These are phyloP conservation scores for Lithosia quadra DNA, from an alignment of 2,888 invertebrate species.

Conservation along the genomic window DNA sequence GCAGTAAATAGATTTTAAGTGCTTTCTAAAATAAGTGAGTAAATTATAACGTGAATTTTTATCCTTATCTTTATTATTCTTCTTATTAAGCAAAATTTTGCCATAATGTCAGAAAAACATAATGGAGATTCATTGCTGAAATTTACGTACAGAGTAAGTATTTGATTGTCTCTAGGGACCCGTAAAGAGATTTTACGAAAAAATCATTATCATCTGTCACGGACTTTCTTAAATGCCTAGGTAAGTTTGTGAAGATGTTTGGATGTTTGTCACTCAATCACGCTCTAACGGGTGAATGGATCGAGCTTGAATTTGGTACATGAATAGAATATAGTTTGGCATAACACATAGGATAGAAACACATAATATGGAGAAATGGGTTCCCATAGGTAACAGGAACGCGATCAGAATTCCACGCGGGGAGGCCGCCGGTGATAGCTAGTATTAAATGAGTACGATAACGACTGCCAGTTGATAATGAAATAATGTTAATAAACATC, in stretches of 20 bases:
- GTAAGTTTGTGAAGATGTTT: no score
- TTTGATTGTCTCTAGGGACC: neutral
- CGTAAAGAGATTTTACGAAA: neutral
- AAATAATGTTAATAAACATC: conserved; percentile 18
- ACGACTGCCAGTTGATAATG: conserved; percentile 6
- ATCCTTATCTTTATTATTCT: neutral
- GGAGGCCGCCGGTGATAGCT: no score
- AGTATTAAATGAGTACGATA: no score
- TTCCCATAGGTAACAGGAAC: no score
- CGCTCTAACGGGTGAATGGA: no score
- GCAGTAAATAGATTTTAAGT: conserved; percentile 23
- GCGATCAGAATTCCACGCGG: no score
- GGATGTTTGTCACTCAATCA: no score
- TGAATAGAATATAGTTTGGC: no score
- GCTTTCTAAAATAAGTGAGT: conserved; percentile 14
- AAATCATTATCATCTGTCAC: neutral
- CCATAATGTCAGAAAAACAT: neutral
- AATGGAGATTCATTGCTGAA: neutral
- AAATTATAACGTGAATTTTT: neutral
- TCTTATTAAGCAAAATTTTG: neutral
- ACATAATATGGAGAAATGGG: no score
- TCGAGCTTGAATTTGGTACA: no score
- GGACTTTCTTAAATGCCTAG: neutral
- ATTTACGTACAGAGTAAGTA: neutral
- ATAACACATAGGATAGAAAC: no score